Base-by-base conservation (phyloP, 2,797 vertebrate species). In the Scleropages formosus region DNA sequence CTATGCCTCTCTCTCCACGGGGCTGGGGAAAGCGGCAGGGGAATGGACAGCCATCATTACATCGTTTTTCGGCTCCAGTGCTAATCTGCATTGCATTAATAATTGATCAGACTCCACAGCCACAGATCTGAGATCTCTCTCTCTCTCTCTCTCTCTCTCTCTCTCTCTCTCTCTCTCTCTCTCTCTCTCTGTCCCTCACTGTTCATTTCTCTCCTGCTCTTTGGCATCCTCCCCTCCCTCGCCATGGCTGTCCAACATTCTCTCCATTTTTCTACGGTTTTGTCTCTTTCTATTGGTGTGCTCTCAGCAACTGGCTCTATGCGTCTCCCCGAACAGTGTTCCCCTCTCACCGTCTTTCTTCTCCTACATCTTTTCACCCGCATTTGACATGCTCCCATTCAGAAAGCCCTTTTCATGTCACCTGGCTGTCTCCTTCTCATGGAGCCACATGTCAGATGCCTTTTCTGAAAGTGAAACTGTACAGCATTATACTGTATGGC, bases 41-140 rank as follows among this genome's bases (percentile, higher is more conserved):
- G 81, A 85, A 87, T 77, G 86, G 87, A 87, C 85, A 85, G 86
- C 84, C 87, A 83, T 89, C 86, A 85, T 81, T 85, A 85, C 88
- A 85, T 87, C 83, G 82, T 85, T 89, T 86, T 86, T 87, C 75
- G 81, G 76, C 85, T 82, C 76, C 78, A 75, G 81, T 83, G 85
- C 88, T 91, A 91, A 93, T 92, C 90, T 92, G 88, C 88, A 91
- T 88, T 80, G 76, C 83, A 85, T 92, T 90, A 92, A 93, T 92
- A 92, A 92, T 91, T 90, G 86, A 93, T 89, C 86, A 84, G 86
- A 84, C 83, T 78, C 84, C 79, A 84, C 82, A 84, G 86, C 83
- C 81, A 80, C 80, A 85, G 82, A 85, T 85, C 85, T 85, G 73
- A 82, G 84, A 87, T 86, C 47, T 44, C 63, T 71, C 53, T 58